Conservation (phyloP, 2,888 invertebrate species). For the Drosophila cyrtoloma region DNA sequence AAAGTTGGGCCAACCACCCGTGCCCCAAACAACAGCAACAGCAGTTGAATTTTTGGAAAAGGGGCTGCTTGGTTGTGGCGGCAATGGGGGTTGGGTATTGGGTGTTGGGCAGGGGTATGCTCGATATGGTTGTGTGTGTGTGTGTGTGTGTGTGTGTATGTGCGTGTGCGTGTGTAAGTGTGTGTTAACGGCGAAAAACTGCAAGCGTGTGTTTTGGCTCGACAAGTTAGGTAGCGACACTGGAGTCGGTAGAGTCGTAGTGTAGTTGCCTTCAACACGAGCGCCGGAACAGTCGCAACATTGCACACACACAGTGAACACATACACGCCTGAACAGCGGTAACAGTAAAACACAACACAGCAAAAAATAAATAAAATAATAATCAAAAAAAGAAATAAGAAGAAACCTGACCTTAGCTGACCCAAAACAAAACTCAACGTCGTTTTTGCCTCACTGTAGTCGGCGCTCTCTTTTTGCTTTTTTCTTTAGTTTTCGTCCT, state of each 20-base stretch:
- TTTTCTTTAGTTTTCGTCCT: constrained; percentile 5
- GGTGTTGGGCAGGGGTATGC: background rate
- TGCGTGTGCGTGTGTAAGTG: constrained; percentile 8
- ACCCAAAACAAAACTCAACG: constrained; percentile 4
- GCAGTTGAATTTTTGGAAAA: constrained; percentile 9
- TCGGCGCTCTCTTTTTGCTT: constrained; percentile 5
- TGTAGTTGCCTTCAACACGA: constrained; percentile 72
- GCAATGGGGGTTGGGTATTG: background rate
- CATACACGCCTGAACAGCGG: constrained; percentile 3
- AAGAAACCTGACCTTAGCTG: constrained; percentile 49
- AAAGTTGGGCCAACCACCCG: constrained; percentile 46
- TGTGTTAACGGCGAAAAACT: constrained; percentile 59
- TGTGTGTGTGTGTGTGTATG: background rate
- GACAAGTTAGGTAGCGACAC: constrained; percentile 37
- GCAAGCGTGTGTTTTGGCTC: constrained; percentile 59
- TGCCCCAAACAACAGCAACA: constrained; percentile 11
- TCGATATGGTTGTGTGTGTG: background rate
- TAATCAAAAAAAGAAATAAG: background rate
- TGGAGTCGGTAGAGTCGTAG: constrained; percentile 22
- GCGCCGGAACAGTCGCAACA: constrained; percentile 70
- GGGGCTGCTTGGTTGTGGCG: constrained; percentile 24
- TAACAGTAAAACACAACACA: constrained; percentile 20
- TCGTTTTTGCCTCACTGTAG: constrained; percentile 16
- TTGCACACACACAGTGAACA: constrained; percentile 27
- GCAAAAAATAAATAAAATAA: background rate